phyloP scores from a whole-genome alignment of 2,888 invertebrate genomes.

The Hemithea aestivaria region DNA sequence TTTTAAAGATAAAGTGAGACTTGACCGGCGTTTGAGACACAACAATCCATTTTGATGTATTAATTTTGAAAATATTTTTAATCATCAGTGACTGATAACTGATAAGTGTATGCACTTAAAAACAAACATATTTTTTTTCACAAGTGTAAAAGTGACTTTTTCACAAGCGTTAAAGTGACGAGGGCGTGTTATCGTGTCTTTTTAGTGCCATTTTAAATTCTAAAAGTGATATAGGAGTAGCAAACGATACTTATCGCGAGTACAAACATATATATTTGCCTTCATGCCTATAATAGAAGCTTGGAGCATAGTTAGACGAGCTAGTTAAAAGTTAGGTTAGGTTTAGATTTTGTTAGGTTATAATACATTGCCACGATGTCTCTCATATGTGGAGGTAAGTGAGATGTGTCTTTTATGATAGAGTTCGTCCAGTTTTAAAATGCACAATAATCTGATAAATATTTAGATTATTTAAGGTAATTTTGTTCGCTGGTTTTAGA shows the following conservation, averaged over 20 bases:
- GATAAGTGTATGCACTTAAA: too few species aligned
- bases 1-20: too few species aligned
- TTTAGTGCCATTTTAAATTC: conserved; percentile 72
- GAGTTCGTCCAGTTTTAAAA: too few species aligned
- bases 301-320: conserved; percentile 59
- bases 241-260: conserved; percentile 65
- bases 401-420: conserved; percentile 13
- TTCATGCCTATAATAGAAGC: conserved; percentile 63
- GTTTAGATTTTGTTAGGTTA: conserved; percentile 29
- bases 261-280: conserved; percentile 73
- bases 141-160: conserved; percentile 28
- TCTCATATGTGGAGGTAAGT: conserved; percentile 74
- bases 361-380: conserved; percentile 56
- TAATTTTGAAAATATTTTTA: conserved; percentile 43
- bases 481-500: too few species aligned
- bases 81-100: too few species aligned
- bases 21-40: too few species aligned
- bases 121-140: too few species aligned
- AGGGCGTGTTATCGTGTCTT: conserved; percentile 58
- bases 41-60: conserved; percentile 72
- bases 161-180: conserved; percentile 20
- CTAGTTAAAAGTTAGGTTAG: conserved; percentile 63
- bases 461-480: too few species aligned
- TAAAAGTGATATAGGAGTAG: conserved; percentile 58
- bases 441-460: too few species aligned